These are phyloP conservation scores for Volucella zonaria DNA, from an alignment of 2,888 invertebrate genomes.

Conservation along the genomic window DNA sequence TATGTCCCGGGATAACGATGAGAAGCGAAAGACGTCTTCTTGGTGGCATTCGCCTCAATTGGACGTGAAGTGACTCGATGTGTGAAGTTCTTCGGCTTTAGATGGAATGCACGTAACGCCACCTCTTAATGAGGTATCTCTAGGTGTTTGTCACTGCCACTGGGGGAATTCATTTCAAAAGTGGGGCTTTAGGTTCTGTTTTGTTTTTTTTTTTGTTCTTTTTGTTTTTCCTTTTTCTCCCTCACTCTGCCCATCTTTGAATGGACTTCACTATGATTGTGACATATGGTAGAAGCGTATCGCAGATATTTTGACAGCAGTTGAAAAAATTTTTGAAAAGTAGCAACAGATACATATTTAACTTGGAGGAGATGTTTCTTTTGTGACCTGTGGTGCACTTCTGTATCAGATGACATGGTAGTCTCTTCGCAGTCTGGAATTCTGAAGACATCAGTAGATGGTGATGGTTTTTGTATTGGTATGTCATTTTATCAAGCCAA, in stretches of 20 bases:
- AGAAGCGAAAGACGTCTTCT: constrained; percentile 57
- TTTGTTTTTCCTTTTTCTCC: neutral
- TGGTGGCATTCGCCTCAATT: constrained; percentile 72
- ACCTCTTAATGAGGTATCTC: constrained; percentile 71
- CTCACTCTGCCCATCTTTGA: neutral
- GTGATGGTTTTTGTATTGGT: too few relatives aligned
- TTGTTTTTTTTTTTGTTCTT: too few relatives aligned
- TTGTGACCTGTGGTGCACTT: too few relatives aligned
- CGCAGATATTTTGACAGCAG: constrained; percentile 22
- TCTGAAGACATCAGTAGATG: too few relatives aligned
- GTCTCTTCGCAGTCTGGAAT: too few relatives aligned
- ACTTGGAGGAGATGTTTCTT: too few relatives aligned
- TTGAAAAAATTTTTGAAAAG: too few relatives aligned
- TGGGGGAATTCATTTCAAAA: constrained; percentile 59
- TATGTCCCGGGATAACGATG: constrained; percentile 11
- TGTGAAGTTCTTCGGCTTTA: constrained; percentile 49
- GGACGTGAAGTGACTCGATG: constrained; percentile 45
- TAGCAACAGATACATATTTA: too few relatives aligned
- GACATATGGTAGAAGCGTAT: constrained; percentile 24
- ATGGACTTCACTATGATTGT: constrained; percentile 1
- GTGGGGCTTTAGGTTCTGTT: constrained; percentile 12
- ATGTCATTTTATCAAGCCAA: too few relatives aligned
- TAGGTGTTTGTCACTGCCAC: constrained; percentile 66
- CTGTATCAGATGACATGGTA: too few relatives aligned
- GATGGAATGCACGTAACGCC: constrained; percentile 72